phyloP scores from a whole-genome alignment of 2,797 vertebrate genomes.

The Anguilla anguilla region DNA sequence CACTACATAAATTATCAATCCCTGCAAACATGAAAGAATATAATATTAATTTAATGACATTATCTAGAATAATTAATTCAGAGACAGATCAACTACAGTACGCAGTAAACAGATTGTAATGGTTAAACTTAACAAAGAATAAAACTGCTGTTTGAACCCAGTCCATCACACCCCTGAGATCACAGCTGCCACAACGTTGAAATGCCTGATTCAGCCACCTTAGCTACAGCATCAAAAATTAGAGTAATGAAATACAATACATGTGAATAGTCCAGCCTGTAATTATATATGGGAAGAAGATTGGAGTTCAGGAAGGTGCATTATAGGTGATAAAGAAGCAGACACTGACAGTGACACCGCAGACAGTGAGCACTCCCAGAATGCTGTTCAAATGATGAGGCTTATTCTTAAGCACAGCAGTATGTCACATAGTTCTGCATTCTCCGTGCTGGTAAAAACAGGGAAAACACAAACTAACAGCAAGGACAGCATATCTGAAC shows the following conservation, averaged over 20 bases:
- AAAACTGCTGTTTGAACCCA: neutral
- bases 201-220: neutral
- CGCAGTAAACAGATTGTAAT: neutral
- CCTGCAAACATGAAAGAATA: slow-evolving; percentile 56
- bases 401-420: neutral
- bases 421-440: neutral
- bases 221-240: neutral
- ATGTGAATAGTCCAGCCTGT: neutral
- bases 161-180: neutral
- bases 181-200: neutral
- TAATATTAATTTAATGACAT: neutral
- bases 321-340: neutral
- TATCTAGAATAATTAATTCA: neutral
- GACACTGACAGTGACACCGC: neutral
- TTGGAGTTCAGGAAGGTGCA: slow-evolving; percentile 40
- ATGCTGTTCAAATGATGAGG: neutral
- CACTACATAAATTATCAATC: neutral
- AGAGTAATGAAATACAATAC: neutral
- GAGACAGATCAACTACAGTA: neutral
- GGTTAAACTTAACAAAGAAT: neutral
- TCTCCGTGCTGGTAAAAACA: slow-evolving; percentile 30
- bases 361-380: neutral
- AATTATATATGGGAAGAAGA: neutral
- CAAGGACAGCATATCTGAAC: slow-evolving; percentile 74
- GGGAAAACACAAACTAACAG: neutral